Percentiles rank a stretch among this genome's conserved stretches.
These are phyloP conservation scores for Pararge aegeria DNA, from an alignment of 1,140 invertebrate genomes.

Conservation along the genomic window DNA sequence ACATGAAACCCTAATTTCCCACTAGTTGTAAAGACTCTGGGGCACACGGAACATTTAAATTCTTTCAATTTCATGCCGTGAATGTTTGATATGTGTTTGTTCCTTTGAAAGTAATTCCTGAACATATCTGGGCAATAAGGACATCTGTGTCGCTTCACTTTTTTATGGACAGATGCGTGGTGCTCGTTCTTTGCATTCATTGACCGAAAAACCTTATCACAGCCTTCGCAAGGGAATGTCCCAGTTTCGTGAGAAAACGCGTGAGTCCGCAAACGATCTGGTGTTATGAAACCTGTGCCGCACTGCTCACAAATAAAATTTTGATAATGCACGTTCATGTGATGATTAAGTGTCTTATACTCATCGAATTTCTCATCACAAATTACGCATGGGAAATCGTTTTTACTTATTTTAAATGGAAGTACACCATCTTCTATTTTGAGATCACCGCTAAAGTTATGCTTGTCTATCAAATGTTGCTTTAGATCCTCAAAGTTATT, in stretches of 20 bases:
- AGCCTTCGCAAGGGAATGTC: constrained; percentile 67
- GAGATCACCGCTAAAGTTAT: constrained; percentile 48
- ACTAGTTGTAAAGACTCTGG: constrained; percentile 62
- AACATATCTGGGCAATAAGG: constrained; percentile 64
- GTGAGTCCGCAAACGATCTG: constrained; percentile 63
- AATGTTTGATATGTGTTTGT: constrained; percentile 59
- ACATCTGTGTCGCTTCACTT: constrained; percentile 62
- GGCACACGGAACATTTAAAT: constrained; percentile 62
- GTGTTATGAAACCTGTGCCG: constrained; percentile 83
- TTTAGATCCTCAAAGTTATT: constrained; percentile 43
- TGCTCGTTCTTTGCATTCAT: constrained; percentile 64
- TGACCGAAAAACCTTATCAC: constrained; percentile 71
- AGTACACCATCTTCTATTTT: constrained; percentile 52
- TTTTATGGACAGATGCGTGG: constrained; percentile 56
- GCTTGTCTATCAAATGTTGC: constrained; percentile 46
- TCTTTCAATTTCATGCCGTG: constrained; percentile 68
- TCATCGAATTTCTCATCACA: constrained; percentile 70
- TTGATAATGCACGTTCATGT: constrained; percentile 74
- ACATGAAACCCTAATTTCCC: constrained; percentile 63
- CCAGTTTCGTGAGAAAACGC: constrained; percentile 67
- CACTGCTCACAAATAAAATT: constrained; percentile 90
- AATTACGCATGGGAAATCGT: constrained; percentile 58
- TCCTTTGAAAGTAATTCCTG: constrained; percentile 67
- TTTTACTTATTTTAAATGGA: constrained; percentile 56
- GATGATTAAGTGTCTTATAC: constrained; percentile 67